phyloP scores from a whole-genome alignment of 1,140 invertebrate species.

The Ceratoteleas bidentatus region DNA sequence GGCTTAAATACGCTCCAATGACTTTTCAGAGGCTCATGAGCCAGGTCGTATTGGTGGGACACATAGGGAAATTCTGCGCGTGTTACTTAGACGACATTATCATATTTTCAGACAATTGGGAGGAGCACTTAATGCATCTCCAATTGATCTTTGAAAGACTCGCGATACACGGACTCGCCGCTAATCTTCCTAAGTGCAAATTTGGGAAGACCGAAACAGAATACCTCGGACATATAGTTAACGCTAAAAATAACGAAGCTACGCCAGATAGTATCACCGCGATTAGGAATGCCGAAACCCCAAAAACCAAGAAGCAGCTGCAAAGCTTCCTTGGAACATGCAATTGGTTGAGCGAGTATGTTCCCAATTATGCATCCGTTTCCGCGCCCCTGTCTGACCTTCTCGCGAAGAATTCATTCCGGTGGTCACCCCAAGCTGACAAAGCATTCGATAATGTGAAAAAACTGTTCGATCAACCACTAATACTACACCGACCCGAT shows the following conservation, averaged over 20 bases:
- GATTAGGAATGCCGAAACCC: neutral
- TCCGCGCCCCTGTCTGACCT: neutral
- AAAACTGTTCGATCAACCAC: neutral
- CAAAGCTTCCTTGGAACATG: constrained; percentile 6
- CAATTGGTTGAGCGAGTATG: constrained; percentile 1
- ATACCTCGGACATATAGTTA: neutral
- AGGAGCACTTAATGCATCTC: neutral
- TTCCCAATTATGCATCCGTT: neutral
- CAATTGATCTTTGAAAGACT: neutral
- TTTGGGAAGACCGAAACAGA: neutral
- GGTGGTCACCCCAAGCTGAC: neutral
- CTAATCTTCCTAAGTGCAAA: neutral
- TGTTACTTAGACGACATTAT: neutral
- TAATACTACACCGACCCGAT: neutral
- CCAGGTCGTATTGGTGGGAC: neutral
- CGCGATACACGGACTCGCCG: neutral
- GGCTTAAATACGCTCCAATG: neutral
- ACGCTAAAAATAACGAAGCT: neutral
- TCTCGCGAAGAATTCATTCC: neutral
- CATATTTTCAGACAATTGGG: neutral
- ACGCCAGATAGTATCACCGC: neutral
- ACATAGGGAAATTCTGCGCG: neutral
- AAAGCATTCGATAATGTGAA: neutral
- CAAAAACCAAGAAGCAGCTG: constrained; percentile 1
- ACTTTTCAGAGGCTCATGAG: constrained; percentile 1